Base-by-base conservation (phyloP, 2,113 vertebrate species). In the Chaetura pelagica region DNA sequence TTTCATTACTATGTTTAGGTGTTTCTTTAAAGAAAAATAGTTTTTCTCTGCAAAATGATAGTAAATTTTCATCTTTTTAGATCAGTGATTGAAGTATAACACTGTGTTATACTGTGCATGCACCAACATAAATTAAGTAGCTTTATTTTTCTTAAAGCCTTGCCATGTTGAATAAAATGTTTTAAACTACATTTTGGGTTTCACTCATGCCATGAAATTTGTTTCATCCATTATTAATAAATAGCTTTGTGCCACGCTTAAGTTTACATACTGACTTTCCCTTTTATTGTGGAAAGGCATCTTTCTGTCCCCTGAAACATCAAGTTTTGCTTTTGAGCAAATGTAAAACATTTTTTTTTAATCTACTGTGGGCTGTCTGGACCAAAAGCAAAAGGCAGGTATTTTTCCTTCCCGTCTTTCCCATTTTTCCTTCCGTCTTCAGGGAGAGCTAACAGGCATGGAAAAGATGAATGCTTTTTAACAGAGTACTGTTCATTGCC, bases 61-160 rank as follows among this genome's bases (percentile, higher is more conserved):
- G 42, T 84, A 78, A 75, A 40, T 81, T 46, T 61, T 26, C 54
- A 15, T 94, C 58, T 23, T 77, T 49, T 68, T 72, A 86, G 32
- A n/a, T 59, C 15, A 29, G 15, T 59, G 22, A 51, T 46, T 59
- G 19, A 90, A 62, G 7, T 82, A 5, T n/a, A 85, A 44, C 27
- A 66, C 30, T 52, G 8, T 44, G 12, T 73, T 79, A 40, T 7
- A 46, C n/a, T 61, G 7, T 30, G 49, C 64, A 44, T 68, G 54
- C 79, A 29, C 15, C 22, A 46, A 32, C 16, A 6, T n/a, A 64
- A n/a, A 34, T 96, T 26, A 90, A 87, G 46, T 54, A 46, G 23
- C 46, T 87, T 73, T 81, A 30, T 94, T 91, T 93, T 87, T 66
- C 68, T 80, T 82, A 61, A 78, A 78, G 38, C 58, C 38, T 72